Conservation (phyloP, 2,113 vertebrate species). For the Catharus fuscescens region DNA sequence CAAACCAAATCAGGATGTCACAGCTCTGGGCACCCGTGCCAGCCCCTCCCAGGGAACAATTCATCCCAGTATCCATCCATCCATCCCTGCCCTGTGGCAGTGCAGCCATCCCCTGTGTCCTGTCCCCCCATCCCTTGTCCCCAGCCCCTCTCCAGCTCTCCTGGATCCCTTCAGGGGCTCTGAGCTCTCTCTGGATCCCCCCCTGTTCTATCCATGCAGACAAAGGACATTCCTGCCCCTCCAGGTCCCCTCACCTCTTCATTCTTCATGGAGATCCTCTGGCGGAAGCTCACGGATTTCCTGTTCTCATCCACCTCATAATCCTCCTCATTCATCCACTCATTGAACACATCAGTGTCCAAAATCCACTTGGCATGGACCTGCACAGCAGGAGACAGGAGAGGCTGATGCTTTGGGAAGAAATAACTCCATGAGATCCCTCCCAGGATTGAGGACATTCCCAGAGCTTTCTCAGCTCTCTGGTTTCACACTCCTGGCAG, state of each 20-base stretch:
- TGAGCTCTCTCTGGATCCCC: not conserved
- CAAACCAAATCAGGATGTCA: not conserved
- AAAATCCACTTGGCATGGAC: slow-evolving; percentile 94
- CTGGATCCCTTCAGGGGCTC: not conserved
- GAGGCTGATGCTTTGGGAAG: not conserved
- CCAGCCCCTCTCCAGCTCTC: not conserved
- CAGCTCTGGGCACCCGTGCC: not conserved
- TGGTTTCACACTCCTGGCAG: not conserved
- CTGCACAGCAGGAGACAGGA: slow-evolving; percentile 56
- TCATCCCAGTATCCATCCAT: not conserved
- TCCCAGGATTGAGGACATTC: accelerated
- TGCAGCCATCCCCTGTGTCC: not conserved
- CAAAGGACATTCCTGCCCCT: accelerated
- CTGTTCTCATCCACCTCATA: slow-evolving; percentile 96
- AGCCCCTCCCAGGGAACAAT: not conserved
- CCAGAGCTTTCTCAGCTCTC: not conserved
- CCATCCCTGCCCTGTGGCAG: not conserved
- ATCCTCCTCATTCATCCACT: slow-evolving; percentile 99
- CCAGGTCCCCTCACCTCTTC: slow-evolving; percentile 83
- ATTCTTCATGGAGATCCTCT: slow-evolving; percentile 89
- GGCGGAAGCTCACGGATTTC: slow-evolving; percentile 88
- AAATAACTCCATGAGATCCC: accelerated
- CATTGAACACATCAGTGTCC: slow-evolving; percentile 94
- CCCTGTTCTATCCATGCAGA: not conserved
- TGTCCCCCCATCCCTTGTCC: not conserved